Base-by-base conservation (phyloP, 2,888 invertebrate genomes). In the Ophion costatus region DNA sequence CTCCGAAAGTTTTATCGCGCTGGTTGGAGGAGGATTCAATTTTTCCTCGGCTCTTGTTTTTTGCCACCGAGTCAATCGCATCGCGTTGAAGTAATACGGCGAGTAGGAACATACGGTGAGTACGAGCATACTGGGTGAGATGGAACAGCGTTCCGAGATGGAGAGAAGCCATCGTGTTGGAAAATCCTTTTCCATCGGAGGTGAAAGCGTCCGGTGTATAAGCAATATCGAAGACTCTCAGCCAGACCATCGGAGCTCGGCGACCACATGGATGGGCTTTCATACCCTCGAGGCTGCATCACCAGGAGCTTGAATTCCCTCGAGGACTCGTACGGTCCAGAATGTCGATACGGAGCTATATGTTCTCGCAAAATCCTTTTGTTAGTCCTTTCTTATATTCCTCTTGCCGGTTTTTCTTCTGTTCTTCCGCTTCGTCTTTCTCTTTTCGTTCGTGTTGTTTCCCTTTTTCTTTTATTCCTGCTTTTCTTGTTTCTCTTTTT, bases 271-370 rank as follows among this genome's bases (percentile, higher is more conserved):
- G 77, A 74, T 76, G 70, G 77, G 74, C 63, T 81, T 77, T 61
- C 84, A 51, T 51, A 29, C 67, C 51, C 66, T 66, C 61, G 77
- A 33, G 74, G 45, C 63, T 78, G 33, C 71, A 76, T 51, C 59
- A 29, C 42, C 42, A 74, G 63, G 51, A 59, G 57, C 51, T 81
- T 57, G 77, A 81, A 84, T 76, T 77, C 81, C 81, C 78, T 69
- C 73, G 63, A 81, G 81, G 77, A 76, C 33, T 76, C 56, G 64
- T 73, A 42, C 74, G 77, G 80, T 74, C 73, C 69, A 63, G 70
- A 69, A 63, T 74, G 82, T 84, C 84, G 82, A 84, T 84, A 84
- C 84, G 78, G 20, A 56, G 59, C n/a, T 77, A 80, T 84, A 78
- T 66, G 45, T 63, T 66, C 75, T 66, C 70, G 56, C 76, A 61